phyloP scores from a whole-genome alignment of 2,797 vertebrate genomes.

The Oophaga sylvatica region DNA sequence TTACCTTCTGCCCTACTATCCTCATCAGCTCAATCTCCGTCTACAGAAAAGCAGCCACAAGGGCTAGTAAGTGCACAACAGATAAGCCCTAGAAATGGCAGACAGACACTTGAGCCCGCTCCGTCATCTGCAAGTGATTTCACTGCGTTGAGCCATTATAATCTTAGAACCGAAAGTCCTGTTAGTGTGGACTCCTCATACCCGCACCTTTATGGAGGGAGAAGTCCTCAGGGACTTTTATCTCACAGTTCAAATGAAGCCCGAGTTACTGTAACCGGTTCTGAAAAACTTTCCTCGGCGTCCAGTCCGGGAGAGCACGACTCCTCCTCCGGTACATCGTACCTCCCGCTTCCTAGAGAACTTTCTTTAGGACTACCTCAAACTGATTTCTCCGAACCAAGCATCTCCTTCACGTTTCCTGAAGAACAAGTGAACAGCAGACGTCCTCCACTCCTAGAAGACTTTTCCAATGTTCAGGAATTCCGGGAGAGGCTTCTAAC shows the following conservation, averaged over 20 bases:
- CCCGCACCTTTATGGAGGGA: background rate
- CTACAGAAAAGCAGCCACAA: background rate
- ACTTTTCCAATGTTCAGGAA: background rate
- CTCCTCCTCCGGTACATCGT: constrained; percentile 28
- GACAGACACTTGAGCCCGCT: background rate
- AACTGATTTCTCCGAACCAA: background rate
- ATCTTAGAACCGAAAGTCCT: background rate
- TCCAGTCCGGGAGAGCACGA: constrained; percentile 42
- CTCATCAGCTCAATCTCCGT: background rate
- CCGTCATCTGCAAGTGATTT: constrained; percentile 34
- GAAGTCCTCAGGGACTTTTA: background rate
- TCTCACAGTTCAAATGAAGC: background rate
- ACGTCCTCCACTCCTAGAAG: background rate
- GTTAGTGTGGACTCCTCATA: too few relatives aligned
- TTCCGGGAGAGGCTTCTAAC: constrained; percentile 22
- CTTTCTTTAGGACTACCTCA: constrained; percentile 47
- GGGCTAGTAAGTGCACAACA: background rate
- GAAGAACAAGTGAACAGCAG: constrained; percentile 1
- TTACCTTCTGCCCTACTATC: too few relatives aligned
- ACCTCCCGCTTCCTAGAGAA: constrained; percentile 22
- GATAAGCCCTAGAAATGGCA: background rate
- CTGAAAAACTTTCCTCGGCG: constrained; percentile 38
- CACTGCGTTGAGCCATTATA: background rate
- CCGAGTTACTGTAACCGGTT: too few relatives aligned
- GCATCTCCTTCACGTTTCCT: constrained; percentile 29